phyloP scores from a whole-genome alignment of 2,888 invertebrate species.

The Agrochola lota region DNA sequence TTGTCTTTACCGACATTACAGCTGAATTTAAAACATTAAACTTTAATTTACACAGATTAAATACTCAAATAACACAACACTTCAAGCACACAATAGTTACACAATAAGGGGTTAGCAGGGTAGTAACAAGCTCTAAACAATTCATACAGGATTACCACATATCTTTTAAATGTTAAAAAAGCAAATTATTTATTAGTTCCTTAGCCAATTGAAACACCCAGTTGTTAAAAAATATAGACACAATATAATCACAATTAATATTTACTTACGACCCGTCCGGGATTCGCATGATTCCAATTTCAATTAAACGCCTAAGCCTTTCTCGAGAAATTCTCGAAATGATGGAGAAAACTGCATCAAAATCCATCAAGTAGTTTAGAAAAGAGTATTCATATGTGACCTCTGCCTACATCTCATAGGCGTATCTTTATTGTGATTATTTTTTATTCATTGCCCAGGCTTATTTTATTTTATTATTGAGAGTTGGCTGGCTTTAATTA shows the following conservation, averaged over 20 bases:
- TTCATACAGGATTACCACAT: conserved; percentile 20
- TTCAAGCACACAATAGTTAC: conserved; percentile 41
- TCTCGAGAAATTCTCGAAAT: neutral
- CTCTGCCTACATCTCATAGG: neutral
- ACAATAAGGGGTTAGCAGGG: conserved; percentile 34
- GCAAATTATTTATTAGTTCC: conserved; percentile 5
- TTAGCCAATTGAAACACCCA: conserved; percentile 24
- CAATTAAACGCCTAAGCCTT: neutral
- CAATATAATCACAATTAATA: conserved; percentile 1
- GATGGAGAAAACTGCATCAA: neutral
- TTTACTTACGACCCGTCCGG: conserved; percentile 21
- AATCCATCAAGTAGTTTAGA: neutral
- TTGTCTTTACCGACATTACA: neutral
- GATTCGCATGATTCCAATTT: neutral
- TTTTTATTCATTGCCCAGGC: neutral
- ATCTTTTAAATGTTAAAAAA: conserved; percentile 19
- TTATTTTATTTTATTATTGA: neutral
- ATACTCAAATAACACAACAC: conserved; percentile 38
- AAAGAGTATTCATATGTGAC: neutral
- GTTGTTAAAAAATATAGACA: neutral
- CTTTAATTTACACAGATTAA: neutral
- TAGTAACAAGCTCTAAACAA: conserved; percentile 40
- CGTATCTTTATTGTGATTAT: neutral
- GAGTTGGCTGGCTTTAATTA: neutral
- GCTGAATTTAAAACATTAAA: neutral